Base-by-base conservation (phyloP, 2,888 invertebrate species). In the Dolichopus griseipennis region DNA sequence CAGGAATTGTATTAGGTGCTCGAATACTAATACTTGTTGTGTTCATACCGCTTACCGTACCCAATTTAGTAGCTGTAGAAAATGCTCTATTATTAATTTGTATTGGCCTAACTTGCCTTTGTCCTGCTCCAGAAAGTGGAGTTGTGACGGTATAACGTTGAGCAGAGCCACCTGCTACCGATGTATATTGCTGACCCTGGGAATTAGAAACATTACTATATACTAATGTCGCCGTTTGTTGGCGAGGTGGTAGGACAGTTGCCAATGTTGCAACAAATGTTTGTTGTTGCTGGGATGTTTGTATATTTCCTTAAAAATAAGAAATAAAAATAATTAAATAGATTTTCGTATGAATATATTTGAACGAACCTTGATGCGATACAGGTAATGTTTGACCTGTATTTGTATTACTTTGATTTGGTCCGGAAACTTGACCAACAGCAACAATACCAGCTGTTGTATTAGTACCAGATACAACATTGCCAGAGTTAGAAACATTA, bases 11-110 rank as follows among this genome's bases (percentile, higher is more conserved):
- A 71, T 76, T 80, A 0, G 81, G 81, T 2, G 80, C 76, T 9
- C 81, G 76, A 66, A 82, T 80, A 70, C 80, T 82, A 4, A 82
- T 79, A 72, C 78, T 80, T 6, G 80, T 79, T 4, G 80, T 79
- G 69, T 79, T 80, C 71, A 75, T 74, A 4, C 69, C 70, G 3
- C 72, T 71, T 34, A 68, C 70, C 2, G 52, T 52, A 8, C 75
- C 75, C 34, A 81, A 69, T 71, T 81, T 81, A 18, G 52, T 52
- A 12, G 79, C 73, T 0, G 76, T 74, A 0, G 80, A 76, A 68
- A 81, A 80, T 5, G 78, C 74, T 69, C 80, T 78, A 20, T 76
- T 79, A 21, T 70, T 65, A 68, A 81, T 70, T 21, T 79, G 78
- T 70, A 81, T 79, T 27, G 81, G 81, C 9, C 82, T 76, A 69